Conservation (phyloP, 2,113 vertebrate genomes). For the Mellivora capensis region DNA sequence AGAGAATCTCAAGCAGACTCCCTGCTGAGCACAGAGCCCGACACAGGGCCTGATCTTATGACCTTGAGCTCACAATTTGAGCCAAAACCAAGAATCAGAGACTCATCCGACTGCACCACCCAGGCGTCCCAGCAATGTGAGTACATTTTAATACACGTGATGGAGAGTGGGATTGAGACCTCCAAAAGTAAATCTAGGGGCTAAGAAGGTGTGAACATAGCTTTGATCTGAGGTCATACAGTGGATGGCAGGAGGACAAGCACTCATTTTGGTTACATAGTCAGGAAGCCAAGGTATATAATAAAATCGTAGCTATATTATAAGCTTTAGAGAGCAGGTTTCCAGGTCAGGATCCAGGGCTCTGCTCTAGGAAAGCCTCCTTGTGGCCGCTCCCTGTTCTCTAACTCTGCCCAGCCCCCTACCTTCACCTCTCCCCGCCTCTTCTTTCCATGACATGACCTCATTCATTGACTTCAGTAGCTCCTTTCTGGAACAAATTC, state of each 20-base stretch:
- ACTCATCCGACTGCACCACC: background rate
- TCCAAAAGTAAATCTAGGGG: background rate
- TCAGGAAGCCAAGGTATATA: background rate
- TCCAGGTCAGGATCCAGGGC: background rate
- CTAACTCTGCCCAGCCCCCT: background rate
- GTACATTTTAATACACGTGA: background rate
- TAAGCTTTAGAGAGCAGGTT: background rate
- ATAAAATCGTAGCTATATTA: background rate
- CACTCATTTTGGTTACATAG: background rate
- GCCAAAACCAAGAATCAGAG: background rate
- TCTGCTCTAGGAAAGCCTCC: background rate
- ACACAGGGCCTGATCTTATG: background rate
- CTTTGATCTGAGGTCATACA: background rate
- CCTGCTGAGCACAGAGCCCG: background rate
- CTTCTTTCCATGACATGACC: background rate
- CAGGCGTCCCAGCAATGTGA: background rate
- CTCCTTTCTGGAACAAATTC: constrained; percentile 49
- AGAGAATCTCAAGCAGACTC: background rate
- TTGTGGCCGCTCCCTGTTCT: background rate
- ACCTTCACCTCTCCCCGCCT: background rate
- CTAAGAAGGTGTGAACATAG: background rate
- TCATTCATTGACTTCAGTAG: constrained; percentile 3
- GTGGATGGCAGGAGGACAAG: background rate
- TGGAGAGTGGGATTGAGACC: background rate
- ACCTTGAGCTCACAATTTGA: background rate